phyloP scores from a whole-genome alignment of 2,797 vertebrate species.

The Melanotaenia nigrans region DNA sequence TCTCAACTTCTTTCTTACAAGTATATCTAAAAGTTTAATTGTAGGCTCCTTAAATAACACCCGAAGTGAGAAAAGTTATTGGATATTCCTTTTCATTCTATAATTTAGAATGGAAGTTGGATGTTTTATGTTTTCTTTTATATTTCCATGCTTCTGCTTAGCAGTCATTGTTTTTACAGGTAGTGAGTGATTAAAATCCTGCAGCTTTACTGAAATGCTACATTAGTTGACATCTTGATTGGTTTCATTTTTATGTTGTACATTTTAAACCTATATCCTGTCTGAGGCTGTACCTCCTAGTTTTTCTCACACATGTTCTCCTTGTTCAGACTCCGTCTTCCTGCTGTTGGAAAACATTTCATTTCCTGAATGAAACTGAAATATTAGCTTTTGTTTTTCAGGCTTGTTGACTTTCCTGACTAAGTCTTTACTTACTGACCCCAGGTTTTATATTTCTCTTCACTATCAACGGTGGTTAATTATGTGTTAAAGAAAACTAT shows the following conservation, averaged over 20 bases:
- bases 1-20: not conserved
- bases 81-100: not conserved
- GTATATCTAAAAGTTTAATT: too few relatives aligned
- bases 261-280: conserved; percentile 38
- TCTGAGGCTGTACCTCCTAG: conserved; percentile 38
- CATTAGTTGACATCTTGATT: conserved; percentile 28
- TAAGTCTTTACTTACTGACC: conserved; percentile 65
- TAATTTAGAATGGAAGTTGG: not conserved
- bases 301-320: conserved; percentile 60
- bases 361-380: conserved; percentile 76
- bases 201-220: conserved; percentile 8
- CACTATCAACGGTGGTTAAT: conserved; percentile 28
- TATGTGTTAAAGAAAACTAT: conserved; percentile 40
- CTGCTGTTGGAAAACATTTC: conserved; percentile 79
- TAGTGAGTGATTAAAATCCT: conserved; percentile 5
- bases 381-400: conserved; percentile 75
- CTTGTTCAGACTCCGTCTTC: conserved; percentile 62
- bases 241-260: conserved; percentile 25
- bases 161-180: not conserved
- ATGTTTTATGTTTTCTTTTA: not conserved
- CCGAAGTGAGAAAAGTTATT: not conserved
- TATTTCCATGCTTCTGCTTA: not conserved
- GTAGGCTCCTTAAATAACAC: not conserved
- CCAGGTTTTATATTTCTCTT: conserved; percentile 44
- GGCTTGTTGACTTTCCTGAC: conserved; percentile 68